Conservation (phyloP, 2,797 vertebrate species). For the Dallia pectoralis region DNA sequence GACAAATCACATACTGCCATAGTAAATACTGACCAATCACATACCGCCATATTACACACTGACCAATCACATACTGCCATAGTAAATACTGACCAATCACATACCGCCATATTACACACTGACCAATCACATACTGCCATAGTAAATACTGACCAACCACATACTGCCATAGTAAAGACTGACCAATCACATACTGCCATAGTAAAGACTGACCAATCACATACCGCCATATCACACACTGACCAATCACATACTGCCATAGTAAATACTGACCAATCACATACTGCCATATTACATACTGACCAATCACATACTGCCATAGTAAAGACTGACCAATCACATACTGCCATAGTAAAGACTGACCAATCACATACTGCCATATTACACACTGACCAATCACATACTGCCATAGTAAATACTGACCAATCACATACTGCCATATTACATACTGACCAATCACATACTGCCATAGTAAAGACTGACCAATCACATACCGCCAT, state of each 20-base stretch:
- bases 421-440: neutral
- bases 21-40: neutral
- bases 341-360: neutral
- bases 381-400: neutral
- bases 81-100: neutral
- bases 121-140: neutral
- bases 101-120: neutral
- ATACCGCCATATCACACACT: neutral
- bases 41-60: neutral
- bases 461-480: neutral
- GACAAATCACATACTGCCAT: neutral
- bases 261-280: neutral
- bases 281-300: neutral
- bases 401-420: neutral
- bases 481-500: neutral
- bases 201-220: neutral
- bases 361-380: neutral
- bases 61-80: neutral
- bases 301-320: neutral
- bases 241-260: neutral
- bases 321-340: neutral
- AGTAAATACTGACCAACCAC: neutral
- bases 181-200: neutral
- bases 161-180: neutral
- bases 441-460: neutral